Evolutionary conservation across 2,888 invertebrate genomes (phyloP), one percentile per base, ranked within the genome.

Genomic region (Dioctria rufipes): DNA sequence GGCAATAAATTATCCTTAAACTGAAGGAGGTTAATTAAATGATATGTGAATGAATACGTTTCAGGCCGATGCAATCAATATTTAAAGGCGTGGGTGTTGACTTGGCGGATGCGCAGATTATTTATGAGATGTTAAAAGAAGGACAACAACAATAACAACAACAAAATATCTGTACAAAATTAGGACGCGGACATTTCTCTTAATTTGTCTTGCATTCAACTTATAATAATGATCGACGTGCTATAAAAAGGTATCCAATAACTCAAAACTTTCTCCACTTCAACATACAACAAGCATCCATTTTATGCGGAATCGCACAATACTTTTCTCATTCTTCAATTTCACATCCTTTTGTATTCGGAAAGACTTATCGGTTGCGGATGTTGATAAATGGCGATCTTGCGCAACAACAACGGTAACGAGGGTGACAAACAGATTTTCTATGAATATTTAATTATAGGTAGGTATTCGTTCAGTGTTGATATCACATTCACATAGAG

Each of bases 11-110:
- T 73, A 58, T 58, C 73, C 58, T 58, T 73, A 71, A 71, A 71
- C 51, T 71, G 73, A 73, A 73, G 73, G 58, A 73, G 42, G 54
- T 73, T 73, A 73, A 73, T 73, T 73, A 73, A 73, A 73, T 73
- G 73, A 73, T 73, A 73, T 58, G 58, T 73, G 73, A 54, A 54
- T 51, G 73, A 13, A 51, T 58, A 58, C 60, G 40, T 25, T 25
- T 25, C 25, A 25, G 25, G 25, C 25, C 25, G 73, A 37, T 5
- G 73, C 39, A 58, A 73, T 73, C 58, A 73, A 73, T 73, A 25
- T 25, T 25, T 25, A 73, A 73, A 39, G 58, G 73, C 73, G 73
- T 73, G 73, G 73, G 73, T 60, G 73, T 60, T 37, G 73, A 60
- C 58, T 42, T 37, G 43, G 73, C 40, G 60, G 37, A 51, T 46